Base-by-base conservation (phyloP, 2,888 invertebrate species). In the Eustalomyia histrio region DNA sequence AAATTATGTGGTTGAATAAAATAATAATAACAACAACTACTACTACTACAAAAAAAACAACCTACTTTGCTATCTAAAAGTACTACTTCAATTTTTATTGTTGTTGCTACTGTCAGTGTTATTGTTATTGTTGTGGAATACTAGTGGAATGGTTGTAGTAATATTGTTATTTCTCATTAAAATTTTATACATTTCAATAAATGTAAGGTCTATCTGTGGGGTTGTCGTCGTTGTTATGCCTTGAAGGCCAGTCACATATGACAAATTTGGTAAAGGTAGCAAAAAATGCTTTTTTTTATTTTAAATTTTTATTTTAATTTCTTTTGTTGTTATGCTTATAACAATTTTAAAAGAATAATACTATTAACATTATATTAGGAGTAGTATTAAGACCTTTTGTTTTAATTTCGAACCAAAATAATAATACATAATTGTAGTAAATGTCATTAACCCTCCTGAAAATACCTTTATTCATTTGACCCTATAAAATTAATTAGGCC, bases 211-310 rank as follows among this genome's bases (percentile, higher is more conserved):
- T 61, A 63, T 55, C 39, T 29, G 43, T 53, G 29, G 53, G 17
- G 52, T 60, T 71, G 52, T 53, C 21, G 39, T 39, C 12, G 1
- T 52, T 52, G 24, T 58, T 67, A 39, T 60, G 65, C 33, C 58
- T 76, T 76, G 68, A 76, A 76, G 76, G 76, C 50, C 68, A 76
- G 61, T 68, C 69, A 76, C 47, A 55, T 47, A 35, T 55, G 57
- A 55, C 68, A 69, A 76, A 68, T 57, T 76, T 69, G 68, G 53
- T 60, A 53, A 60, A 75, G 74, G 67, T 57, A 69, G 60, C 53
- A 43, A 63, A 63, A 76, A 17, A 24, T 35, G 24, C 33, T 57
- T 12, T 60, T 60, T 52, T 75, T 39, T n/a, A n/a, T n/a, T n/a
- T n/a, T n/a, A n/a, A n/a, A n/a, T n/a, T n/a, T 73, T 16, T 33